Base-by-base conservation (phyloP, 1,140 invertebrate genomes). In the Mamestra configurata region DNA sequence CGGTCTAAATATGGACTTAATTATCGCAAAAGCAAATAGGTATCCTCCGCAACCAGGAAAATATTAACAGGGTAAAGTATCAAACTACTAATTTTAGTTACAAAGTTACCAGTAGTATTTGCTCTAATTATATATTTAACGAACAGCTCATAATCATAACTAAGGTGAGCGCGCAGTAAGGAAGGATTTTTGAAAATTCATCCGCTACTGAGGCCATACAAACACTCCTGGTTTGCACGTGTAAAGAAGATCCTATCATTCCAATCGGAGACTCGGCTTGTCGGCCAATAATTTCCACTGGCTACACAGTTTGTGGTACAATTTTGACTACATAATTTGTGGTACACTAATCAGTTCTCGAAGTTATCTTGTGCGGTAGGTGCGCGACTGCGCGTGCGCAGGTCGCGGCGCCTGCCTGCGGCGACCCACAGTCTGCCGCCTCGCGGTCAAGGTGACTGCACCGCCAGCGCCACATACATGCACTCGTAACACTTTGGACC, bases 351-450 rank as follows among this genome's bases (percentile, higher is more conserved):
- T 31, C 27, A 31, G 27, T n/a, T n/a, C n/a, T n/a, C n/a, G 35
- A 24, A 61, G 7, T 24, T 40, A 61, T 57, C 18, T 73, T 35
- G 10, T 7, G 31, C 10, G 71, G 37, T 57, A 55, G 51, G 49
- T 55, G 8, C 20, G 68, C 43, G 20, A 46, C 1, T 59, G 77
- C 66, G 66, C 66, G 68, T n/a, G 77, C 53, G 76, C 76, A 77
- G 59, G 24, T 37, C 46, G 64, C 64, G 20, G 46, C 76, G 77
- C 37, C 49, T 61, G 66, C 57, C 35, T 61, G 37, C 57, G 77
- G 77, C 77, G 77, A 72, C 77, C 57, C 53, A 51, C 77, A n/a
- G 77, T 79, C 77, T 79, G 64, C 53, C 68, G 70, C 77, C 72
- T 59, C 68, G 77, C 77, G 77, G 77, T 57, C 77, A 78, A 78